These are phyloP conservation scores for Globodera ellingtonae DNA, from an alignment of 1,140 invertebrate genomes.

Conservation along the genomic window DNA sequence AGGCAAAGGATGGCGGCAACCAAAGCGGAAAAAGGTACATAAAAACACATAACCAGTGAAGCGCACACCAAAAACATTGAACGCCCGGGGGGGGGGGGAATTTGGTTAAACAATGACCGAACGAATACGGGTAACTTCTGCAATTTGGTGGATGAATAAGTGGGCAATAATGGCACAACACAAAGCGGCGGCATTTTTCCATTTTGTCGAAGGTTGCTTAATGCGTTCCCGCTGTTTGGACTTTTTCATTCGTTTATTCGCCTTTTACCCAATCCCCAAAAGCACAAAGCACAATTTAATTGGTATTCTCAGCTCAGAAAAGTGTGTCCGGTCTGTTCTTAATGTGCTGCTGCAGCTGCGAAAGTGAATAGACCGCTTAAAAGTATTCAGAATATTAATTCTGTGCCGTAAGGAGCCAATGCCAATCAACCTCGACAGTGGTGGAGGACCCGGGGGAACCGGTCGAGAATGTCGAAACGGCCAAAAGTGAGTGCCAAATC, in stretches of 20 bases:
- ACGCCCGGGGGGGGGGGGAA: no score
- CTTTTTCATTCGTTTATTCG: background rate
- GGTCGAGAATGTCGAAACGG: conserved; percentile 37
- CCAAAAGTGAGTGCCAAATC: conserved; percentile 46
- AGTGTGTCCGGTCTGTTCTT: conserved; percentile 51
- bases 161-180: background rate
- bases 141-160: background rate
- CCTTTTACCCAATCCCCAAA: background rate
- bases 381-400: background rate
- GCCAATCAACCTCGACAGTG: conserved; percentile 34
- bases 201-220: background rate
- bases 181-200: background rate
- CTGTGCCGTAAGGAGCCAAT: background rate
- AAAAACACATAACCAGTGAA: background rate
- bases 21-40: background rate
- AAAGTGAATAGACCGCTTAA: conserved; percentile 41
- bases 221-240: background rate
- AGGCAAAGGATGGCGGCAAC: background rate
- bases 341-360: conserved; percentile 48
- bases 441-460: conserved; percentile 42
- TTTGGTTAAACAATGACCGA: no score
- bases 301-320: conserved; percentile 17
- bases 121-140: no score
- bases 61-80: background rate
- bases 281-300: background rate